Conservation (phyloP, 2,888 invertebrate species). For the Andrena fulva region DNA sequence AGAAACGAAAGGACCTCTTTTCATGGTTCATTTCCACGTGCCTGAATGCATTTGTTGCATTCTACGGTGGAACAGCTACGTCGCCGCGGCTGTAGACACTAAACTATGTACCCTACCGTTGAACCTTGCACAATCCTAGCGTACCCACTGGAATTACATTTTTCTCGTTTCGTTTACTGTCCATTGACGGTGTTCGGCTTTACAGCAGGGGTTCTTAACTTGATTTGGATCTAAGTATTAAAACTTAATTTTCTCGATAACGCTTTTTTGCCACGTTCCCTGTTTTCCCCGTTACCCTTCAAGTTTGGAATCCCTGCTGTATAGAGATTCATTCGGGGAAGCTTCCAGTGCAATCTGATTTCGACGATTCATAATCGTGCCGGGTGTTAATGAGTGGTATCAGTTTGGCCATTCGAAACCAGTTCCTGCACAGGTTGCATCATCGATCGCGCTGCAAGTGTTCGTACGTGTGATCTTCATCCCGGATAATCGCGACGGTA, state of each 20-base stretch:
- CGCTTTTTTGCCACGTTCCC: too few relatives aligned
- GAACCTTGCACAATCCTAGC: conserved; percentile 24
- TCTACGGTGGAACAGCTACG: conserved; percentile 43
- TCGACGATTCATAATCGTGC: too few relatives aligned
- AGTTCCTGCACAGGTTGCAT: conserved; percentile 32
- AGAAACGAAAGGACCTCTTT: conserved; percentile 61
- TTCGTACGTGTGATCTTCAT: conserved; percentile 45
- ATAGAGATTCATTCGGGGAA: too few relatives aligned
- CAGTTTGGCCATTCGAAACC: conserved; percentile 28
- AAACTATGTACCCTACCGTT: conserved; percentile 41
- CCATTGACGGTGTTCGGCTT: conserved; percentile 3
- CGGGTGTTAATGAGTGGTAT: conserved; percentile 46
- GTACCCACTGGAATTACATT: conserved; percentile 5
- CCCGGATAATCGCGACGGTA: conserved; percentile 49
- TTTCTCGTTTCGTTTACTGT: neutral
- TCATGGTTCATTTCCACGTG: conserved; percentile 68
- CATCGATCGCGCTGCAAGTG: conserved; percentile 12
- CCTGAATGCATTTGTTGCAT: conserved; percentile 57
- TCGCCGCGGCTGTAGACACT: conserved; percentile 33
- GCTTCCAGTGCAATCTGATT: too few relatives aligned
- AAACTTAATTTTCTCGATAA: too few relatives aligned
- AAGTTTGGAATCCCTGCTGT: too few relatives aligned
- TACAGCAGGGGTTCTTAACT: neutral
- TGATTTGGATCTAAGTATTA: too few relatives aligned
- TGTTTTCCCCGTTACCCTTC: too few relatives aligned